Conservation (phyloP, 2,888 invertebrate genomes). For the Lasioglossum lativentre region DNA sequence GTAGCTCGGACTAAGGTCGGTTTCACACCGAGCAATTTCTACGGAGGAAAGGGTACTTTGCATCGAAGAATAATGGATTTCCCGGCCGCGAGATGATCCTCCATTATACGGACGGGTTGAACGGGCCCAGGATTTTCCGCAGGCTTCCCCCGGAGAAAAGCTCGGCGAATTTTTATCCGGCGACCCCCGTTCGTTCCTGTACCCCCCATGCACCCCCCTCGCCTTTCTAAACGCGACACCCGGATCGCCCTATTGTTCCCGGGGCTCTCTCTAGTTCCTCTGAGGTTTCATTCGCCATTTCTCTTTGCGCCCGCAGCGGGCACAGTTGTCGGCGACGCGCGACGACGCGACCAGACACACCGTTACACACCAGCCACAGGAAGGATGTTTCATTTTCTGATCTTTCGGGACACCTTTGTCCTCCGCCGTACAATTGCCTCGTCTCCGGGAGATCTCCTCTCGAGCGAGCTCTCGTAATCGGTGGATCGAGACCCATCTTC, state of each 20-base stretch:
- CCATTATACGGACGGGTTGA: slow-evolving; percentile 56
- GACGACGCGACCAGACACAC: slow-evolving; percentile 12
- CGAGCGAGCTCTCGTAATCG: neutral
- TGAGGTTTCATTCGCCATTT: slow-evolving; percentile 39
- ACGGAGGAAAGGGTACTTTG: slow-evolving; percentile 51
- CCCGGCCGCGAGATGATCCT: slow-evolving; percentile 61
- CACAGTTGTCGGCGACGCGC: slow-evolving; percentile 19
- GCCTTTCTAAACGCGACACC: slow-evolving; percentile 51
- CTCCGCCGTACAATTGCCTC: slow-evolving; percentile 10
- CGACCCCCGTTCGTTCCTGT: neutral
- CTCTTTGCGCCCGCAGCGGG: slow-evolving; percentile 19
- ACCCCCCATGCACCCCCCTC: neutral
- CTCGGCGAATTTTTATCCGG: slow-evolving; percentile 54
- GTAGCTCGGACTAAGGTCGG: slow-evolving; percentile 43
- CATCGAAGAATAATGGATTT: slow-evolving; percentile 67
- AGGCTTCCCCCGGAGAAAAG: slow-evolving; percentile 56
- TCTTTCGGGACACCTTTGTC: slow-evolving; percentile 24
- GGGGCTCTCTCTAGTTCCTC: slow-evolving; percentile 25
- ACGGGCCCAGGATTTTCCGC: slow-evolving; percentile 55
- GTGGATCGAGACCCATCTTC: neutral
- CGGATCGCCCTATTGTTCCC: slow-evolving; percentile 60
- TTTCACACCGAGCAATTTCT: slow-evolving; percentile 50
- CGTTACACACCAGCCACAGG: neutral
- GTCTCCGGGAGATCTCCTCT: neutral
- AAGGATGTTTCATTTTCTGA: slow-evolving; percentile 39